Conservation (phyloP, 2,113 vertebrate genomes). For the Oplegnathus fasciatus region DNA sequence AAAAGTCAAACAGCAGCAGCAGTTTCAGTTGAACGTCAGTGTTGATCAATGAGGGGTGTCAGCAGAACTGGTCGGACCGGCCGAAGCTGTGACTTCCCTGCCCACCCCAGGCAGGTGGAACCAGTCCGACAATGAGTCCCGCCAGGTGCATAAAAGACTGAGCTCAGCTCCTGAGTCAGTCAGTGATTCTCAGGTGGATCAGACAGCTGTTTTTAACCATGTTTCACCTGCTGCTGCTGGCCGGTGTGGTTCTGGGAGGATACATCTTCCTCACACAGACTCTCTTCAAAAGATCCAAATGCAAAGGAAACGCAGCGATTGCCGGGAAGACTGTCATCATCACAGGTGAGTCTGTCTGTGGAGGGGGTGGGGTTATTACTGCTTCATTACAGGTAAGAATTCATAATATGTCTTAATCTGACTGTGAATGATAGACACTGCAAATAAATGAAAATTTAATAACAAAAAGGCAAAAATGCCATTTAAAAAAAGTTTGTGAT, state of each 20-base stretch:
- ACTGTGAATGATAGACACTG: too few species aligned
- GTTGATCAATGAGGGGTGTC: rapidly evolving
- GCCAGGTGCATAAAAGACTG: neutral
- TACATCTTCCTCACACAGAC: slow-evolving; percentile 69
- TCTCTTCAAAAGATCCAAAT: slow-evolving; percentile 71
- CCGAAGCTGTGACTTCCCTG: neutral
- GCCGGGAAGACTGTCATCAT: slow-evolving; percentile 76
- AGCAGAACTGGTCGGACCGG: slow-evolving; percentile 21
- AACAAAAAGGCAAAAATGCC: too few species aligned
- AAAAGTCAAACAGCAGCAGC: neutral
- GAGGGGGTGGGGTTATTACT: neutral
- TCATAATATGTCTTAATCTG: too few species aligned
- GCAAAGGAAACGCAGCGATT: slow-evolving; percentile 65
- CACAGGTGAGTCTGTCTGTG: slow-evolving; percentile 68
- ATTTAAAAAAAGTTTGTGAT: neutral
- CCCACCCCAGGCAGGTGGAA: neutral
- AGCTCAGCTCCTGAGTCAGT: too few species aligned
- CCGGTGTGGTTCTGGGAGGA: slow-evolving; percentile 9
- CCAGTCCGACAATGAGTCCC: slow-evolving; percentile 5
- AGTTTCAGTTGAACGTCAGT: neutral
- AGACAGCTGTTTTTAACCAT: slow-evolving; percentile 21
- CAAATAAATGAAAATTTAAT: too few species aligned
- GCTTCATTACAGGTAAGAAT: neutral
- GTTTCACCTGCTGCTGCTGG: slow-evolving; percentile 54
- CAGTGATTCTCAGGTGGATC: neutral